Evolutionary conservation across 1,140 invertebrate genomes (phyloP).

Genomic region (Anthonomus grandis): DNA sequence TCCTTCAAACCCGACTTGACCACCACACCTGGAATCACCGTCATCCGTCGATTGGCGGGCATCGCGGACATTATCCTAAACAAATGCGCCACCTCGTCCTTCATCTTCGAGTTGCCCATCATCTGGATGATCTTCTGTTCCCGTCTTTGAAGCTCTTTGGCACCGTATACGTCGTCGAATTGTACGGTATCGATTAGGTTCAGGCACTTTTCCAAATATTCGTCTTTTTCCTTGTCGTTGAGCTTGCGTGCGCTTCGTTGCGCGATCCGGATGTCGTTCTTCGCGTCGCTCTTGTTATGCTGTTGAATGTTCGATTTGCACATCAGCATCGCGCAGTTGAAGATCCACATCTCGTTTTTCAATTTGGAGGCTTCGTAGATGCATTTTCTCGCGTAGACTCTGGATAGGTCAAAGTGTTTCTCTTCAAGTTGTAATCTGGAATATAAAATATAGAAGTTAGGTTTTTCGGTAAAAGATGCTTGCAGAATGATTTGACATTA

Average conservation of each 20-base stretch:
- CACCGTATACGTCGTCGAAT: slow-evolving; percentile 38
- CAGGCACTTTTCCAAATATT: slow-evolving; percentile 28
- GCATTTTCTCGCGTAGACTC: slow-evolving; percentile 54
- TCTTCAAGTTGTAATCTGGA: slow-evolving; percentile 44
- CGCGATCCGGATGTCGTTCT: slow-evolving; percentile 19
- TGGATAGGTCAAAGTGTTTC: slow-evolving; percentile 53
- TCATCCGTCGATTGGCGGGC: slow-evolving; percentile 41
- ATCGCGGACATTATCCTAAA: slow-evolving; percentile 43
- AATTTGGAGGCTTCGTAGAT: slow-evolving; percentile 50
- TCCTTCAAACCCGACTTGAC: too few relatives aligned
- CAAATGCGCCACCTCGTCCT: slow-evolving; percentile 38
- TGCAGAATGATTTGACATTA: too few relatives aligned
- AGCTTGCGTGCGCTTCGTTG: slow-evolving; percentile 14
- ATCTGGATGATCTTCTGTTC: slow-evolving; percentile 41
- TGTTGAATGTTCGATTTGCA: slow-evolving; percentile 53
- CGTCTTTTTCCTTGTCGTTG: slow-evolving; percentile 17
- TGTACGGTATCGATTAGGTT: slow-evolving; percentile 35
- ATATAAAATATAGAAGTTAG: too few relatives aligned
- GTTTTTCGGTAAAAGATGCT: too few relatives aligned
- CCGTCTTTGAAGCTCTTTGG: slow-evolving; percentile 38
- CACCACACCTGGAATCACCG: slow-evolving; percentile 46
- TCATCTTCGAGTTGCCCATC: slow-evolving; percentile 39
- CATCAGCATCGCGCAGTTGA: slow-evolving; percentile 52
- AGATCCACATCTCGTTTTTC: slow-evolving; percentile 47
- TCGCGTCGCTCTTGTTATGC: slow-evolving; percentile 50